Evolutionary conservation across 2,113 vertebrate species (phyloP).

Genomic region (Rhabdomys dilectus): DNA sequence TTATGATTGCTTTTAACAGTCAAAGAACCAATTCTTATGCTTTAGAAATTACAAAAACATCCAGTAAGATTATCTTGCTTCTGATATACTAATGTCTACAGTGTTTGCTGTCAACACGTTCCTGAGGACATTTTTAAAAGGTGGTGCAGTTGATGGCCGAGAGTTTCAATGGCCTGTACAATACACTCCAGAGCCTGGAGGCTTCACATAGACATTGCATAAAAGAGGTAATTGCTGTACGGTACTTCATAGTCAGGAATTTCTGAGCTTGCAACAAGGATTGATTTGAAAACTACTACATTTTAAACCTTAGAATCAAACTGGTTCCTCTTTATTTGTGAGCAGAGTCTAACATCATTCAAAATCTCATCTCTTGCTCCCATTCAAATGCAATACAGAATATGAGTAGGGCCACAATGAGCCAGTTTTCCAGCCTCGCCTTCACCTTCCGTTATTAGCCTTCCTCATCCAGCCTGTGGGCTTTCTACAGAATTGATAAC

Average conservation of each 20-base stretch:
- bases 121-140: slow-evolving; percentile 73
- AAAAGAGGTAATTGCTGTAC: slow-evolving; percentile 77
- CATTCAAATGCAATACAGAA: neutral
- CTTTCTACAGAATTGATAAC: neutral
- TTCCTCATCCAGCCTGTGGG: neutral
- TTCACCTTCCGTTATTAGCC: neutral
- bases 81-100: slow-evolving; percentile 66
- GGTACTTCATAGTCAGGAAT: slow-evolving; percentile 76
- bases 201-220: slow-evolving; percentile 83
- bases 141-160: slow-evolving; percentile 55
- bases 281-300: slow-evolving; percentile 75
- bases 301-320: slow-evolving; percentile 70
- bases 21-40: slow-evolving; percentile 63
- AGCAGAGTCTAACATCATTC: slow-evolving; percentile 46
- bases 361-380: neutral
- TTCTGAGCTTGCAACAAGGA: slow-evolving; percentile 78
- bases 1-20: slow-evolving; percentile 73
- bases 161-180: slow-evolving; percentile 78
- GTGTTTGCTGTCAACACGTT: neutral
- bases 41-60: slow-evolving; percentile 52
- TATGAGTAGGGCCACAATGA: neutral
- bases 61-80: slow-evolving; percentile 59
- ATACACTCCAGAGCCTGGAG: slow-evolving; percentile 80
- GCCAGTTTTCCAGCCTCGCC: neutral
- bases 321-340: slow-evolving; percentile 68